Evolutionary conservation across 2,797 vertebrate genomes (phyloP), one percentile per base, ranked within the genome.

Genomic region (Molossus alvarezi): DNA sequence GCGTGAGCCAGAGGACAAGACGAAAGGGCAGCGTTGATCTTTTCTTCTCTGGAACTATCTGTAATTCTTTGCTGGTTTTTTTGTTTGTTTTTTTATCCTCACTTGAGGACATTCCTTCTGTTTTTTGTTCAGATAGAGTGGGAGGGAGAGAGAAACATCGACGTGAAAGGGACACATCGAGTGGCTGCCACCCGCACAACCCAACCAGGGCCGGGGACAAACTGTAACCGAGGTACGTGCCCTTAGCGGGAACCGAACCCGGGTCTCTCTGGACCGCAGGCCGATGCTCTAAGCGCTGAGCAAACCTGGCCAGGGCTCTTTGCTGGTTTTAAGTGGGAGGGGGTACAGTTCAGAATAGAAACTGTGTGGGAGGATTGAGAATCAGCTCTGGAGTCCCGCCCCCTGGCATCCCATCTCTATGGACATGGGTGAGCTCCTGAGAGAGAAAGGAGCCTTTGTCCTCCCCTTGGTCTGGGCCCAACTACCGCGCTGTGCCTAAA

Each of bases 401-500:
- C 86, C 75, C 65, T 51, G 17, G 53, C 0, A 1, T 45, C 76
- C 75, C 65, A 60, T 57, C 64, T 53, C n/a, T 41, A 1, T 15
- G 27, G 85, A 88, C 65, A 37, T 15, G 79, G 55, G 27, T 69
- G 92, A 95, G 21, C 14, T 88, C 62, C 82, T 84, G 48, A 82
- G 85, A 87, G 9, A 84, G 25, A 95, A 91, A 86, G 73, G 69
- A 91, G 27, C 55, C 76, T 87, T 95, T 90, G 93, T 76, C 23
- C 25, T 41, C 29, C 73, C 10, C 14, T 90, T 76, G 55, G 84
- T 97, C 89, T 80, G 79, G 90, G 97, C 93, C 33, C 62, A 41
- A 93, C 84, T 29, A 53, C 7, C 21, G 71, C 33, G 45, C 64
- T 29, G 18, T 86, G 67, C 71, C 37, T 90, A 60, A 90, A 77